Evolutionary conservation across 2,888 invertebrate species (phyloP), one percentile per base, ranked within the genome.

Genomic region (Elmis aenea): DNA sequence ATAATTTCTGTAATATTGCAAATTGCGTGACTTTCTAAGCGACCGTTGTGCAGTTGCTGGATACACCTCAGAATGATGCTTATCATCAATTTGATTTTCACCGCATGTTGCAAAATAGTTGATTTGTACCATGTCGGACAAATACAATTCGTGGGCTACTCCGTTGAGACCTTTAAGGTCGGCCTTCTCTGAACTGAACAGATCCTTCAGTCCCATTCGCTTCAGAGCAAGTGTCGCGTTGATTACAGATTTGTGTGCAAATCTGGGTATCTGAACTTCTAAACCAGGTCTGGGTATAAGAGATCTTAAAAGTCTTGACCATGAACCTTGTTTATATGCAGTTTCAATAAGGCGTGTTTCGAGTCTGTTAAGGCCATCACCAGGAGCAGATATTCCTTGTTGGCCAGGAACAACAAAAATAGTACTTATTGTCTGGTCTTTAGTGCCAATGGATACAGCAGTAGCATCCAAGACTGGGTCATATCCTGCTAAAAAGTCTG

Each of bases 41-140:
- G 49, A 46, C 28, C 49, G 34, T 24, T 50, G 47, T 2, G 82
- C 73, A 5, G 77, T 79, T 8, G 85, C 83, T 3, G 88, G 89
- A 62, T 87, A 89, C 55, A 84, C 81, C 63, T 89, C 89, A 2
- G 83, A 75, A 50, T 88, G 87, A 61, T 88, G 88, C 33, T 82
- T 77, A 16, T 84, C 83, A 13, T 77, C 80, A 12, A 83, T 74
- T 30, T 77, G 73, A 20, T 74, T 79, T 53, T 87, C 88, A 0
- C 85, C 87, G 49, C 89, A 89, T 8, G 86, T 87, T 38, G 82
- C 83, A 61, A 90, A 89, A n/a, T 82, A 78, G 45, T 87, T 88
- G 44, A 85, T 74, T 69, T 89, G 88, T 31, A 89, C 71, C 72
- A 90, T 81, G 58, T 90, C 90, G 0, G 88, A 84, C n/a, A 91